Conservation (phyloP, 2,888 invertebrate genomes). For the Drosophila leonis region DNA sequence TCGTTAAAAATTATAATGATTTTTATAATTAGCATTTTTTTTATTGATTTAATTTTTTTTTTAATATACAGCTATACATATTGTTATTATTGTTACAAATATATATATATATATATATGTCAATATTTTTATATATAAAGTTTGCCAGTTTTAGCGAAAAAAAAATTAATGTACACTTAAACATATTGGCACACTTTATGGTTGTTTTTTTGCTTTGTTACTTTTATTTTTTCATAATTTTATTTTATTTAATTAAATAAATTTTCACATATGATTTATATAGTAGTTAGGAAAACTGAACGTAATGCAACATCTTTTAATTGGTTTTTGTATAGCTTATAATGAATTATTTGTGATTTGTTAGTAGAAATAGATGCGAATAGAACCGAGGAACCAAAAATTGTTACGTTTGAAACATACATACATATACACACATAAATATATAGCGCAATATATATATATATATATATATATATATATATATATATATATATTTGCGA, state of each 20-base stretch:
- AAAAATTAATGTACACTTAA: slow-evolving; percentile 70
- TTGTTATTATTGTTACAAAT: slow-evolving; percentile 67
- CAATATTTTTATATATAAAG: slow-evolving; percentile 22
- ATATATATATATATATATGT: slow-evolving; percentile 13
- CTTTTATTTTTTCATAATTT: slow-evolving; percentile 1
- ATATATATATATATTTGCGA: slow-evolving; percentile 20
- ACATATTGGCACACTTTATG: slow-evolving; percentile 80
- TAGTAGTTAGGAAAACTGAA: slow-evolving; percentile 49
- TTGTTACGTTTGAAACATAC: slow-evolving; percentile 52
- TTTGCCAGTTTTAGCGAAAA: slow-evolving; percentile 44
- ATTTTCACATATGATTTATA: slow-evolving; percentile 28
- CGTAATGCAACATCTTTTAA: slow-evolving; percentile 17
- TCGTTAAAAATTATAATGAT: slow-evolving; percentile 46
- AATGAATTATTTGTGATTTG: slow-evolving; percentile 18
- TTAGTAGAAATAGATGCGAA: slow-evolving; percentile 47
- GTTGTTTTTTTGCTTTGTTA: slow-evolving; percentile 35
- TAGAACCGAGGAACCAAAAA: slow-evolving; percentile 58
- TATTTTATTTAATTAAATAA: not conserved
- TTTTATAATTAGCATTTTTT: slow-evolving; percentile 9
- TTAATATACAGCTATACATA: slow-evolving; percentile 55
- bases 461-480: not conserved
- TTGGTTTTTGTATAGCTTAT: slow-evolving; percentile 19
- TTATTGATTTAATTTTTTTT: slow-evolving; percentile 21
- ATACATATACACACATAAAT: not conserved
- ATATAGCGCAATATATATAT: not conserved